phyloP scores from a whole-genome alignment of 2,888 invertebrate genomes.

The Oconnorella tubifera region DNA sequence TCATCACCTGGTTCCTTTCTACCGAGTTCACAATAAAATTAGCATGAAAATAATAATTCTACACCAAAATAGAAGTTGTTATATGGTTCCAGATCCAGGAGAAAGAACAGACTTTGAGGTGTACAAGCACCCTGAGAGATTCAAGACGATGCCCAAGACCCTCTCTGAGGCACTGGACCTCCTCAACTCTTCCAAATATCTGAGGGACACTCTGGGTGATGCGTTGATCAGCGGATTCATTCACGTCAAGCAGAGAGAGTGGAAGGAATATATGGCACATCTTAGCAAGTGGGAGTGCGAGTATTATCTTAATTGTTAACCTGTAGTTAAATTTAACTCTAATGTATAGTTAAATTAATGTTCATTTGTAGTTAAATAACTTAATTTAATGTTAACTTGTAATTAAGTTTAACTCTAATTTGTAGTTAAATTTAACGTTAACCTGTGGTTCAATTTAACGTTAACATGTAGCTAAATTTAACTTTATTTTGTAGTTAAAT shows the following conservation, averaged over 20 bases:
- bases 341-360: no score
- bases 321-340: no score
- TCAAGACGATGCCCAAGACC: slow-evolving; percentile 26
- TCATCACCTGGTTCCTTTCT: neutral
- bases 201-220: slow-evolving; percentile 23
- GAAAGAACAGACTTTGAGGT: slow-evolving; percentile 18
- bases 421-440: no score
- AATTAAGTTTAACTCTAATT: no score
- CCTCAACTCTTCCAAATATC: slow-evolving; percentile 22
- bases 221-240: slow-evolving; percentile 30
- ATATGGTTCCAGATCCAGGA: slow-evolving; percentile 27
- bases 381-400: no score
- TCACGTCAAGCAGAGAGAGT: slow-evolving; percentile 28
- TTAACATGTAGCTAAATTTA: no score
- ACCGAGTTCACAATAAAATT: neutral
- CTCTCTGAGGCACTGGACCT: slow-evolving; percentile 28
- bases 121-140: slow-evolving; percentile 15
- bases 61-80: neutral
- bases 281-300: slow-evolving; percentile 33
- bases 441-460: no score
- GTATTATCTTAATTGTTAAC: slow-evolving; percentile 33
- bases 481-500: no score
- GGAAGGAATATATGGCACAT: slow-evolving; percentile 26
- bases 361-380: neutral
- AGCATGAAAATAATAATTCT: neutral